These are phyloP conservation scores for Muscicapa adusta DNA, from an alignment of 2,113 vertebrate species.

Conservation along the genomic window DNA sequence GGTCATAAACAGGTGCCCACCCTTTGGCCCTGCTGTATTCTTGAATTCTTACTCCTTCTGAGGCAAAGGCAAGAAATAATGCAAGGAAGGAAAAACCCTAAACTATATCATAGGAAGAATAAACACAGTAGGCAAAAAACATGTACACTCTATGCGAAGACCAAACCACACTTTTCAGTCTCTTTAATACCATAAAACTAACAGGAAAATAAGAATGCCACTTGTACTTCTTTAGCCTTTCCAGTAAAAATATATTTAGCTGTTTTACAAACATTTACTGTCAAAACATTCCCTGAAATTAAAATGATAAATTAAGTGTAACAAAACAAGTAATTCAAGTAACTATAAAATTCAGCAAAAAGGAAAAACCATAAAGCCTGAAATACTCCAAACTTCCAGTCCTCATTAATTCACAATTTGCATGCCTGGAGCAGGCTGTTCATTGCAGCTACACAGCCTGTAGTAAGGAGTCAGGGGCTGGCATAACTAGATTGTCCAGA, in stretches of 20 bases:
- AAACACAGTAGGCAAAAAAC: not conserved
- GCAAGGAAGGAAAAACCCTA: not conserved
- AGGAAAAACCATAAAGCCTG: not conserved
- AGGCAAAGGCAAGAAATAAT: not conserved
- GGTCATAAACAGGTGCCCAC: not conserved
- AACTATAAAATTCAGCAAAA: not conserved
- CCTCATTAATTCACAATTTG: not conserved
- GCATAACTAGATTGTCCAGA: not conserved
- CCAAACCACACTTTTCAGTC: not conserved
- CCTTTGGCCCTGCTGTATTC: not conserved
- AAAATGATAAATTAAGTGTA: not conserved
- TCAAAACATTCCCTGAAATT: not conserved
- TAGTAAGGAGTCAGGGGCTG: not conserved
- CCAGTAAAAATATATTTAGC: not conserved
- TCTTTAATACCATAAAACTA: not conserved
- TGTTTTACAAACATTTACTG: not conserved
- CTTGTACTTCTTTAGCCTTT: not conserved
- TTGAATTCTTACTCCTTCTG: not conserved
- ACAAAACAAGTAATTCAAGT: not conserved
- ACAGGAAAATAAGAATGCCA: not conserved
- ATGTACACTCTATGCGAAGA: not conserved
- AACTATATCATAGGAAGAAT: not conserved
- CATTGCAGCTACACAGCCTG: not conserved
- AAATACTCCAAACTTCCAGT: not conserved
- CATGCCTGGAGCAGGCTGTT: not conserved